Percentiles rank a stretch among this genome's conserved stretches.
Conservation (phyloP, 2,888 invertebrate species). For the Orthonevra nobilis region DNA sequence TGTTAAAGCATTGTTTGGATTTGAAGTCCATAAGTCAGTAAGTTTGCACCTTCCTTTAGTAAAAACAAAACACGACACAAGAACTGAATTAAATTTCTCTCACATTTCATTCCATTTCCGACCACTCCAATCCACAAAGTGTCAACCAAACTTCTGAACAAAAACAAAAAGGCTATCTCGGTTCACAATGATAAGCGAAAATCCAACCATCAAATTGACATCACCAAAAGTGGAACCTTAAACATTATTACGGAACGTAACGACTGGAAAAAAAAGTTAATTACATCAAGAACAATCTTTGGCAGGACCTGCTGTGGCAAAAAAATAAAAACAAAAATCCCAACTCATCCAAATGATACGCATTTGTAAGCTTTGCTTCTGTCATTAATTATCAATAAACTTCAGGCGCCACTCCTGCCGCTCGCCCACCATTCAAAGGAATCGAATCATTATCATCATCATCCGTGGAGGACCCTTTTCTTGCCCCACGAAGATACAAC, state of each 20-base stretch:
- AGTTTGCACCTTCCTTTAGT: too few species aligned
- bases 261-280: conserved; percentile 46
- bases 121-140: too few species aligned
- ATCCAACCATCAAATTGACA: conserved; percentile 54
- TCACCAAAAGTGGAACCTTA: conserved; percentile 28
- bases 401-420: conserved; percentile 22
- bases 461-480: conserved; percentile 38
- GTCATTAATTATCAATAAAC: conserved; percentile 70
- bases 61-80: too few species aligned
- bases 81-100: too few species aligned
- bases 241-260: conserved; percentile 4
- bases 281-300: conserved; percentile 46
- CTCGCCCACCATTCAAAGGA: neutral
- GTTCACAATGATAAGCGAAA: conserved; percentile 54
- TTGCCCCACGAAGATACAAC: conserved; percentile 23
- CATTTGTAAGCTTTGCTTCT: conserved; percentile 57
- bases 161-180: conserved; percentile 41
- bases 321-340: conserved; percentile 36
- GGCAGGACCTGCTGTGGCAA: conserved; percentile 22
- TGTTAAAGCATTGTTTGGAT: too few species aligned
- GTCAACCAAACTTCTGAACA: too few species aligned
- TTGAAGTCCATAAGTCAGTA: too few species aligned
- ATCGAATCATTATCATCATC: conserved; percentile 49
- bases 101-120: too few species aligned
- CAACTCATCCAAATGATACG: conserved; percentile 68